Evolutionary conservation across 2,797 vertebrate genomes (phyloP), one percentile per base, ranked within the genome.

Genomic region (Chelon auratus): DNA sequence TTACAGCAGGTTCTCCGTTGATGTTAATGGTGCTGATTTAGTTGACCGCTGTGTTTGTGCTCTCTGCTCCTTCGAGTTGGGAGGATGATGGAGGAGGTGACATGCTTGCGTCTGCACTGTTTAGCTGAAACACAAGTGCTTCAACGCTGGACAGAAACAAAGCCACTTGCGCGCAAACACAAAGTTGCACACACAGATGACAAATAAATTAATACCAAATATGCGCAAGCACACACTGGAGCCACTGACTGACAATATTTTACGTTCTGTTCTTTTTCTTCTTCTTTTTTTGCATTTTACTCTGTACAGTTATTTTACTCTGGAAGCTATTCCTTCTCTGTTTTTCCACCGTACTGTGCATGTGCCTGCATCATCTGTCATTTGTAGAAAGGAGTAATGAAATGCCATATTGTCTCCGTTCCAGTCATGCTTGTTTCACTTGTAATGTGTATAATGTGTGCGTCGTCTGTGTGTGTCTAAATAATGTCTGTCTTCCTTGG

Each of bases 51-150:
- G 62, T 81, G 80, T 89, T 81, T 86, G 67, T 84, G 55, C 48
- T 77, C 72, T 79, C 57, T 18, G 68, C 56, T 62, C 24, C 56
- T 47, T 18, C 1, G 1, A 65, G 67, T 60, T 59, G 33, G 50
- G 78, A 68, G 78, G 77, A 80, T 85, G 83, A 90, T 85, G 65
- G 68, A 90, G 75, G 80, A 84, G 83, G 59, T 43, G 77, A 81
- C 78, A 66, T 80, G 68, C 45, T 64, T 69, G 70, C 60, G 75
- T 87, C 81, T 83, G 71, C 52, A 68, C 75, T 91, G 84, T 89
- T 89, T 91, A 87, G 78, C 75, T 88, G 82, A 80, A 81, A 84
- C 64, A 69, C 69, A 83, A 89, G 82, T 62, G 43, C 72, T 84
- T 75, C 54, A 68, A 47, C 0, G 37, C 62, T 26, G 9, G 51